phyloP scores from a whole-genome alignment of 2,113 vertebrate species.

The Oxyura jamaicensis region DNA sequence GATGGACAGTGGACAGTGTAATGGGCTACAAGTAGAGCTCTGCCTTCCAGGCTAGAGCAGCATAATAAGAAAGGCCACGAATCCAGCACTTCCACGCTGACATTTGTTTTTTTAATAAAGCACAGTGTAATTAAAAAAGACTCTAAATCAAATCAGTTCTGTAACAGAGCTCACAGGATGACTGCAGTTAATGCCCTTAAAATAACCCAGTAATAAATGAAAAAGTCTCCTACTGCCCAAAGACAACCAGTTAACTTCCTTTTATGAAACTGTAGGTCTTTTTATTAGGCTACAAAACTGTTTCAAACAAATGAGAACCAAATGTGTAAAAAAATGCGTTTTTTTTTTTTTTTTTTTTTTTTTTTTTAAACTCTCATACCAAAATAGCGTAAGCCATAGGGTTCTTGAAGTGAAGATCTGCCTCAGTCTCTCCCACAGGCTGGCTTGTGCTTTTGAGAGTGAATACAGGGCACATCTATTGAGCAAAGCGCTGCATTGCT shows the following conservation, averaged over 20 bases:
- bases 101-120: background rate
- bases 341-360: background rate
- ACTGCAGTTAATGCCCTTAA: conserved; percentile 62
- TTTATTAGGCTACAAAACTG: conserved; percentile 73
- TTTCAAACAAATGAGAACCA: conserved; percentile 78
- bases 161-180: conserved; percentile 8
- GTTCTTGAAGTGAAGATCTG: background rate
- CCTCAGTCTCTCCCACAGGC: background rate
- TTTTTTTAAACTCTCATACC: background rate
- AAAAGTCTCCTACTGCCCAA: conserved; percentile 65
- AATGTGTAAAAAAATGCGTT: conserved; percentile 55
- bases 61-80: background rate
- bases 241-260: conserved; percentile 73
- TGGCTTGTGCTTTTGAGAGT: conserved; percentile 37
- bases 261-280: conserved; percentile 74
- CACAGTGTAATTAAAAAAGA: background rate
- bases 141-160: conserved; percentile 36
- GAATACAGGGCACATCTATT: conserved; percentile 30
- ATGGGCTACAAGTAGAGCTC: background rate
- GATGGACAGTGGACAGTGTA: background rate
- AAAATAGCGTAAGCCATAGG: background rate
- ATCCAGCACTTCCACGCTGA: background rate
- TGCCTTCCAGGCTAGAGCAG: background rate
- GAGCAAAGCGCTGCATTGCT: background rate
- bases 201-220: conserved; percentile 73